These are phyloP conservation scores for Lynx canadensis DNA, from an alignment of 2,113 vertebrate genomes.

Conservation along the genomic window DNA sequence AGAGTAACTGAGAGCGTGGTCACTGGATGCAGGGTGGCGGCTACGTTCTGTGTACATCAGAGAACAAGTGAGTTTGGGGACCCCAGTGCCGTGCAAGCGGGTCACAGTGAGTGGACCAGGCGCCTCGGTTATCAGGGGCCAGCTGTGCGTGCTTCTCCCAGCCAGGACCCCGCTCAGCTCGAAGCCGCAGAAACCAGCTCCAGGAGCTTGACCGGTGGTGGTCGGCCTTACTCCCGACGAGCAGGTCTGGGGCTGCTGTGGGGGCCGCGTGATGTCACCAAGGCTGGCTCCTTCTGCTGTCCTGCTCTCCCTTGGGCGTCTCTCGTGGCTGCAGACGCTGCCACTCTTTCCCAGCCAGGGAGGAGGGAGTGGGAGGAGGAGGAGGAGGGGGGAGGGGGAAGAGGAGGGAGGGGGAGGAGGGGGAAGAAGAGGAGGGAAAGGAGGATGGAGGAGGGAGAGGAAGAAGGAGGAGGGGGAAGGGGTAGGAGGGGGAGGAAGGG, in stretches of 20 bases:
- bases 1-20: not conserved
- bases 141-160: not conserved
- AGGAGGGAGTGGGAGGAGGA: too few relatives aligned
- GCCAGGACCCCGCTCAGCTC: not conserved
- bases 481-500: too few relatives aligned
- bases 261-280: fast-evolving
- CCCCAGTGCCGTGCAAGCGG: not conserved
- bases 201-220: fast-evolving
- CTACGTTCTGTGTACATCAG: not conserved
- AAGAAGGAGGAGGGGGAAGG: too few relatives aligned
- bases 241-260: fast-evolving
- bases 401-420: too few relatives aligned
- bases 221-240: not conserved
- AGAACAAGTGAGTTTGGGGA: not conserved
- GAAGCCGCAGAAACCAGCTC: not conserved
- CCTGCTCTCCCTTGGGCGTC: not conserved
- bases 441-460: too few relatives aligned
- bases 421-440: too few relatives aligned
- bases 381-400: too few relatives aligned
- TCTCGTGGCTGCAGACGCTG: not conserved
- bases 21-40: fast-evolving
- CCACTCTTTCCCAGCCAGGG: too few relatives aligned
- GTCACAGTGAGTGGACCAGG: too few relatives aligned
- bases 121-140: not conserved
- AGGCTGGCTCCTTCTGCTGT: fast-evolving